A percentile compares a stretch with the other conserved stretches of the same genome.
Conservation (phyloP, 1,140 invertebrate species). For the Eriocheir sinensis region DNA sequence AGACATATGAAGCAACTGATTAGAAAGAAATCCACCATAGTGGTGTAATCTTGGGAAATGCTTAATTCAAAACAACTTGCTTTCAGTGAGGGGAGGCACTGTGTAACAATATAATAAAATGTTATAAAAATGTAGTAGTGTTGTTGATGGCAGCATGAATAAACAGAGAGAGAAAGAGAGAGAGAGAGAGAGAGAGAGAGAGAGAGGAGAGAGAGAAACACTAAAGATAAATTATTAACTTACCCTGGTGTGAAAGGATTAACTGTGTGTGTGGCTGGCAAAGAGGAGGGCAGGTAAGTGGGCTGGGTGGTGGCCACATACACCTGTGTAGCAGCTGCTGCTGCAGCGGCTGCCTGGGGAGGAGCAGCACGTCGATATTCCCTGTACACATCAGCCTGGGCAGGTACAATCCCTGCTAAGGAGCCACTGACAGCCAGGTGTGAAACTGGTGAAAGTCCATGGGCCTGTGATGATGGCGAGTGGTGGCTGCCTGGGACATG, state of each 20-base stretch:
- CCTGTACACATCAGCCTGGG: slow-evolving; percentile 77
- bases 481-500: slow-evolving; percentile 70
- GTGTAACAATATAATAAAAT: too few species aligned
- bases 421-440: slow-evolving; percentile 65
- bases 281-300: slow-evolving; percentile 82
- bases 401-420: slow-evolving; percentile 70
- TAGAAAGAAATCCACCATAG: too few species aligned
- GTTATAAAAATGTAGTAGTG: too few species aligned
- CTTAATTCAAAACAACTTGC: too few species aligned
- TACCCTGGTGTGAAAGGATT: slow-evolving; percentile 80
- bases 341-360: slow-evolving; percentile 65
- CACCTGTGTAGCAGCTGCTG: slow-evolving; percentile 81
- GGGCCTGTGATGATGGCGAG: slow-evolving; percentile 64
- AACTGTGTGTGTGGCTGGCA: slow-evolving; percentile 79
- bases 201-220: too few species aligned
- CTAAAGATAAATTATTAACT: background rate
- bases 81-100: too few species aligned
- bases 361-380: slow-evolving; percentile 76
- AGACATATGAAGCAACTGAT: too few species aligned
- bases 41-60: too few species aligned
- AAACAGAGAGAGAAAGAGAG: too few species aligned
- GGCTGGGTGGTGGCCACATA: slow-evolving; percentile 85
- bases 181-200: too few species aligned
- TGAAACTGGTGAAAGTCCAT: slow-evolving; percentile 69
- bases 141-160: too few species aligned